These are phyloP conservation scores for Drosophila lowei DNA, from an alignment of 1,140 invertebrate species.

Conservation along the genomic window DNA sequence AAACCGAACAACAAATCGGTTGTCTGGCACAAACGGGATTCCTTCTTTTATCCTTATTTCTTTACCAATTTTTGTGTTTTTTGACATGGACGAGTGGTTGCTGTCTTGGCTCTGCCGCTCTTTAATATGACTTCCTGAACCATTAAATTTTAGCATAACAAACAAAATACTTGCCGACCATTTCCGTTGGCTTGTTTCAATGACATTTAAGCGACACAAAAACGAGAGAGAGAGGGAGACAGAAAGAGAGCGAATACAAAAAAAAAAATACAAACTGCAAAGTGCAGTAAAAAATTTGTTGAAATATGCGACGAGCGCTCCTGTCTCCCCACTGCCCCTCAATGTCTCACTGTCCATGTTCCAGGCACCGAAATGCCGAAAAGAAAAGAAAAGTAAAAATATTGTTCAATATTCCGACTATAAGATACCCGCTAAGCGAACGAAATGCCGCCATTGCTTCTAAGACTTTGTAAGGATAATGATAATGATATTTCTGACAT, in stretches of 20 bases:
- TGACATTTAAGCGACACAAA: constrained; percentile 66
- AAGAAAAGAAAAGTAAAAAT: constrained; percentile 9
- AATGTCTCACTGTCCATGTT: constrained; percentile 5
- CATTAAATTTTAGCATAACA: constrained; percentile 81
- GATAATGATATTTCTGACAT: too few relatives aligned
- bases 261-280: constrained; percentile 45
- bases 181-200: constrained; percentile 75
- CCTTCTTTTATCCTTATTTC: constrained; percentile 18
- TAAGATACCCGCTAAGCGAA: too few relatives aligned
- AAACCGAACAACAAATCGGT: constrained; percentile 51
- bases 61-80: constrained; percentile 16
- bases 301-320: constrained; percentile 53
- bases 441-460: too few relatives aligned
- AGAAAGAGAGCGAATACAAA: not conserved
- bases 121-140: constrained; percentile 76
- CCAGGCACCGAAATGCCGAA: constrained; percentile 24
- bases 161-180: constrained; percentile 77
- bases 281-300: constrained; percentile 76
- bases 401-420: too few relatives aligned
- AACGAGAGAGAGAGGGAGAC: constrained; percentile 5
- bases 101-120: constrained; percentile 28
- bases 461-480: too few relatives aligned
- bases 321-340: constrained; percentile 11
- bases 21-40: constrained; percentile 13
- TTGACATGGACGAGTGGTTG: not conserved